These are phyloP conservation scores for Disparrhopalites patrizii DNA, from an alignment of 2,888 invertebrate genomes.

Conservation along the genomic window DNA sequence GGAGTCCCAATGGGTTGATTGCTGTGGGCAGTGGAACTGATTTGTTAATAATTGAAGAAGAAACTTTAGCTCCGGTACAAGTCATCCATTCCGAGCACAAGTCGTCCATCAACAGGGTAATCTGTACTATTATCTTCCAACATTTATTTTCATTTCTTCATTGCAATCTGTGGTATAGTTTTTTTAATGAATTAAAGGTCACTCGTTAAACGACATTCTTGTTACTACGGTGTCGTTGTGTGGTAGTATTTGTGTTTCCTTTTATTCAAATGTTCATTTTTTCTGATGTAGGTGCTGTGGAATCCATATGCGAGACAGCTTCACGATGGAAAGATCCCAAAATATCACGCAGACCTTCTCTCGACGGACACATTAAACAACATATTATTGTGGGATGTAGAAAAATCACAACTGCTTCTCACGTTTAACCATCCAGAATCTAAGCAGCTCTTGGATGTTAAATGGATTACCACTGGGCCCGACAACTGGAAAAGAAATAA, in stretches of 20 bases:
- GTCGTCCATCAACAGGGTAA: conserved; percentile 37
- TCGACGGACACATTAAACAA: conserved; percentile 37
- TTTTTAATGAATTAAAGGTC: no score
- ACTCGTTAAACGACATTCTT: no score
- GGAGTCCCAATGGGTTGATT: conserved; percentile 31
- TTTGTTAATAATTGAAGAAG: conserved; percentile 40
- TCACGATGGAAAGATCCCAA: conserved; percentile 16
- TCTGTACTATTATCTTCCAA: background rate
- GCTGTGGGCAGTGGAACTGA: conserved; percentile 42
- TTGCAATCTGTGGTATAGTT: no score
- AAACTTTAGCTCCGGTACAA: conserved; percentile 33
- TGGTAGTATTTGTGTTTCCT: no score
- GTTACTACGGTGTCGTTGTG: no score
- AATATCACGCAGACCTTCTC: conserved; percentile 36
- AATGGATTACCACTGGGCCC: conserved; percentile 37
- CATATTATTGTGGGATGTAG: conserved; percentile 38
- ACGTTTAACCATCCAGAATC: conserved; percentile 41
- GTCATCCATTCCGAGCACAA: conserved; percentile 39
- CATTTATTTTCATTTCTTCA: no score
- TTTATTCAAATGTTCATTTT: background rate
- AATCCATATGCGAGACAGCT: conserved; percentile 29
- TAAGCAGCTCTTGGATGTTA: conserved; percentile 37
- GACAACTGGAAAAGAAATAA: conserved; percentile 42
- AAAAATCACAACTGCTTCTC: conserved; percentile 34
- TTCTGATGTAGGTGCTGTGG: conserved; percentile 25